A percentile compares a stretch with the other conserved stretches of the same genome.
Evolutionary conservation across 2,113 vertebrate genomes (phyloP).

Genomic region (Lutjanus erythropterus): DNA sequence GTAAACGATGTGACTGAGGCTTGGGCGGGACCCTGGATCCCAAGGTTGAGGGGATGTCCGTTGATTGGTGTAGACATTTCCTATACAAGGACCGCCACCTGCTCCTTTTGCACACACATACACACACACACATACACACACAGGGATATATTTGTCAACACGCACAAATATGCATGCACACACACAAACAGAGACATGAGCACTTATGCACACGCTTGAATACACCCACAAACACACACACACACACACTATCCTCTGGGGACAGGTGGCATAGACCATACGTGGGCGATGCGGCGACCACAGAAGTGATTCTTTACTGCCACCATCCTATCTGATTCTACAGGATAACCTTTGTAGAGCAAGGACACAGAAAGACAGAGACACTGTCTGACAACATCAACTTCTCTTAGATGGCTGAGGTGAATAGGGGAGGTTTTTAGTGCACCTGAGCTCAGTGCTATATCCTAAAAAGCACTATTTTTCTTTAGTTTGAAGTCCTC

Average conservation of each 20-base stretch:
- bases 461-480: conserved; percentile 8
- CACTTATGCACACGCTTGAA: conserved; percentile 1
- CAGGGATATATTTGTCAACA: conserved; percentile 2
- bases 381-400: conserved; percentile 77
- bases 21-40: conserved; percentile 72
- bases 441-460: conserved; percentile 65
- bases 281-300: conserved; percentile 59
- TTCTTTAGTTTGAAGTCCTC: neutral
- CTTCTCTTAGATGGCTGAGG: conserved; percentile 55
- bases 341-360: conserved; percentile 76
- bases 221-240: conserved; percentile 23
- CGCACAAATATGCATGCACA: conserved; percentile 7
- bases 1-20: conserved; percentile 68
- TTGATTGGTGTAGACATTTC: conserved; percentile 85
- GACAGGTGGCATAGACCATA: conserved; percentile 75
- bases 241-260: conserved; percentile 57
- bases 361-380: conserved; percentile 77
- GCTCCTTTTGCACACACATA: conserved; percentile 60
- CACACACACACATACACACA: conserved; percentile 14
- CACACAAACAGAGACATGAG: conserved; percentile 16
- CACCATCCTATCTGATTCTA: conserved; percentile 73
- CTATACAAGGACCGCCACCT: conserved; percentile 70
- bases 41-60: conserved; percentile 82
- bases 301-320: conserved; percentile 77
- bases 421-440: conserved; percentile 58